Conservation (phyloP, 1,140 invertebrate genomes). For the Saccostrea glomerata region DNA sequence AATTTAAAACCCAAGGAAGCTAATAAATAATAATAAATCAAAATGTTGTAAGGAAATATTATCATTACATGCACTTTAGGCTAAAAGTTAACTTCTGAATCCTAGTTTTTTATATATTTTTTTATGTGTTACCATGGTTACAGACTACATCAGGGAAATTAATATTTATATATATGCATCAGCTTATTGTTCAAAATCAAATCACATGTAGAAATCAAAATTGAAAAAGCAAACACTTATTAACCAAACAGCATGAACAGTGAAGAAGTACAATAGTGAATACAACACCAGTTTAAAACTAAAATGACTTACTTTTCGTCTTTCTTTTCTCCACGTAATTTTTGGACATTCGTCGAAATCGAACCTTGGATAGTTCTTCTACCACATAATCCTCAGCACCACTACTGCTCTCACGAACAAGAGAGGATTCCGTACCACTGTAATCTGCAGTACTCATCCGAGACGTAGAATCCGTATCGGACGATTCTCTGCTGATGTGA, state of each 20-base stretch:
- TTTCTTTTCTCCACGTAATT: background rate
- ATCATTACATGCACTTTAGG: constrained; percentile 13
- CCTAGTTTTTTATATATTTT: background rate
- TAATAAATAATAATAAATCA: background rate
- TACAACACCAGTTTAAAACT: background rate
- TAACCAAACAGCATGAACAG: background rate
- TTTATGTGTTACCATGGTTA: too few relatives aligned
- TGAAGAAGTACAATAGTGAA: background rate
- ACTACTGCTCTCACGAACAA: constrained; percentile 42
- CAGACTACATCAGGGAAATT: background rate
- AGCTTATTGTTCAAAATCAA: background rate
- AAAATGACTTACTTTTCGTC: constrained; percentile 37
- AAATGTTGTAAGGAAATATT: background rate
- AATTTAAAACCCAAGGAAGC: background rate
- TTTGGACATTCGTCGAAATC: constrained; percentile 49
- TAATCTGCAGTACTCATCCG: constrained; percentile 48
- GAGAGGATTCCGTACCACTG: constrained; percentile 51
- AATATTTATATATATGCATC: background rate
- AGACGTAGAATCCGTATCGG: constrained; percentile 51
- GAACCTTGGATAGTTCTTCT: constrained; percentile 52
- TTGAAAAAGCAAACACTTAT: background rate
- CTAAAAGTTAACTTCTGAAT: background rate
- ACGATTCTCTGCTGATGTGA: constrained; percentile 30
- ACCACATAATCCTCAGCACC: constrained; percentile 50
- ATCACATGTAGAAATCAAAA: background rate